Evolutionary conservation across 2,888 invertebrate species (phyloP).

Genomic region (Agrochola circellaris): DNA sequence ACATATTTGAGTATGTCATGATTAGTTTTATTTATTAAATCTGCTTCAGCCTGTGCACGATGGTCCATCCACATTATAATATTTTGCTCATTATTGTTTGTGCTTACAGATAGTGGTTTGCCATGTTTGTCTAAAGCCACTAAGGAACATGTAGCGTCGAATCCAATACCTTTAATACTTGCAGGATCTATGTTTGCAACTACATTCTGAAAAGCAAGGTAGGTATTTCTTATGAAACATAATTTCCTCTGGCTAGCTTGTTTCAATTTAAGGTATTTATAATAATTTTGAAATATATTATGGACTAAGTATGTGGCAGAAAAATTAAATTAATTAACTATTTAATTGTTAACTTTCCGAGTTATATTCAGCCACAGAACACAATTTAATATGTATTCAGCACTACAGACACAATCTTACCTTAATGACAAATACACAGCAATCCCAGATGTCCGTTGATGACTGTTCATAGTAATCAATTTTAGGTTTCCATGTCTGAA

Average conservation of each 20-base stretch:
- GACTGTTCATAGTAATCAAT: slow-evolving; percentile 97
- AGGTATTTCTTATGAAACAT: not conserved
- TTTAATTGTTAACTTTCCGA: not conserved
- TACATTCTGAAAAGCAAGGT: slow-evolving; percentile 90
- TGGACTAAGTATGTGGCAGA: not conserved
- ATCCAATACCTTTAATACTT: slow-evolving; percentile 96
- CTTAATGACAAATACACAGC: slow-evolving; percentile 93
- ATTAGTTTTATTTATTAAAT: slow-evolving; percentile 93
- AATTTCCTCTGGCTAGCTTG: not conserved
- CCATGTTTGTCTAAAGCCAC: slow-evolving; percentile 94
- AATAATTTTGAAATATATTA: no score
- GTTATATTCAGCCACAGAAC: not conserved
- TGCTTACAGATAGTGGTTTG: slow-evolving; percentile 93
- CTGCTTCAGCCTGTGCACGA: slow-evolving; percentile 95
- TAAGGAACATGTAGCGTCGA: slow-evolving; percentile 98
- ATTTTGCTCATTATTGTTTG: slow-evolving; percentile 93
- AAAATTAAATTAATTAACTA: not conserved
- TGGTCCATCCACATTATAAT: slow-evolving; percentile 98
- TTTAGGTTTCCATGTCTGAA: slow-evolving; percentile 94
- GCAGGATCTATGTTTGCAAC: slow-evolving; percentile 87
- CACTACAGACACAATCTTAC: slow-evolving; percentile 84
- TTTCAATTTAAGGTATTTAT: not conserved
- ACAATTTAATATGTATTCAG: not conserved
- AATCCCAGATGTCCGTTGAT: slow-evolving; percentile 96
- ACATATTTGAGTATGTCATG: slow-evolving; percentile 95